Conservation (phyloP, 2,113 vertebrate species). For the Nesogale talazaci region DNA sequence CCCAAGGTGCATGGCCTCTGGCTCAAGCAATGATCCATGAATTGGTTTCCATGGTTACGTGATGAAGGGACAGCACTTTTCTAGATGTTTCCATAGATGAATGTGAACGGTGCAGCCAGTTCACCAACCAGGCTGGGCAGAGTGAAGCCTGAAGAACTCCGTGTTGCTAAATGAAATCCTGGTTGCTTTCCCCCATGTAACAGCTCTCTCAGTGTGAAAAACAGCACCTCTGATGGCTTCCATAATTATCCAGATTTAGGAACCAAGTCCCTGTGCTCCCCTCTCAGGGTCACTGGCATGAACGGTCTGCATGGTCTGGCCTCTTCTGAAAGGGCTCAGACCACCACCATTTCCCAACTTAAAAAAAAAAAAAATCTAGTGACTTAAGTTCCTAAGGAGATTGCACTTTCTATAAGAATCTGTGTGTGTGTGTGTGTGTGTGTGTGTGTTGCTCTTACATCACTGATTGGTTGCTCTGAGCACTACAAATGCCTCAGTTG, state of each 20-base stretch:
- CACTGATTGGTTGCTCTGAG: neutral
- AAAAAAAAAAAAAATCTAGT: neutral
- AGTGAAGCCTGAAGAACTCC: neutral
- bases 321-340: neutral
- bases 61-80: neutral
- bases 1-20: fast-evolving
- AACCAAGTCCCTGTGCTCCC: neutral
- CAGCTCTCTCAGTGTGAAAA: neutral
- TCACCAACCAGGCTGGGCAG: neutral
- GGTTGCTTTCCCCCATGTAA: too few relatives aligned
- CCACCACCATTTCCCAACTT: neutral
- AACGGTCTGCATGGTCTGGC: neutral
- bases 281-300: neutral
- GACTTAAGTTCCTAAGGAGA: neutral
- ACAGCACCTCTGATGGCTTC: neutral
- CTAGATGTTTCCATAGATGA: neutral
- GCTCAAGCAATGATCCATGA: neutral
- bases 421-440: too few relatives aligned
- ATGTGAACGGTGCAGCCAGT: fast-evolving
- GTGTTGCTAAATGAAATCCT: neutral
- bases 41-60: neutral
- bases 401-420: neutral
- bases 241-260: neutral
- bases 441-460: neutral
- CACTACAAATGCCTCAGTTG: neutral